Conservation (phyloP, 2,113 vertebrate genomes). For the Trinectes maculatus region DNA sequence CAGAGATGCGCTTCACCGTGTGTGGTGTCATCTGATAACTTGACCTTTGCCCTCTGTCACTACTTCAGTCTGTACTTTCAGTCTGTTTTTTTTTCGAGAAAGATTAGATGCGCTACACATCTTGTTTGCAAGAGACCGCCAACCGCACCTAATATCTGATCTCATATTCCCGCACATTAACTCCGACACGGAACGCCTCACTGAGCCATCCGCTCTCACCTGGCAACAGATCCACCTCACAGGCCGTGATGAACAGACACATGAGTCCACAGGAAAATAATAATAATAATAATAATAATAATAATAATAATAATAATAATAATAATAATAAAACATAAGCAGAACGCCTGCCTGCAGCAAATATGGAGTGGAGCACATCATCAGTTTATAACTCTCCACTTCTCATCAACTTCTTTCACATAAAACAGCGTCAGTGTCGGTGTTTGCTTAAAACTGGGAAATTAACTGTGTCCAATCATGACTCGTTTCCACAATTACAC, state of each 20-base stretch:
- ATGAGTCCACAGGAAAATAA: background rate
- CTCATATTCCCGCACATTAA: constrained; percentile 40
- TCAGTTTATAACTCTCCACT: background rate
- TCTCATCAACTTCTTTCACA: constrained; percentile 19
- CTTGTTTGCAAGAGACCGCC: constrained; percentile 31
- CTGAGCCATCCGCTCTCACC: constrained; percentile 18
- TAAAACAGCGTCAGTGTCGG: constrained; percentile 18
- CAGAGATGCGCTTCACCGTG: constrained; percentile 32
- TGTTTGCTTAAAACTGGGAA: constrained; percentile 2
- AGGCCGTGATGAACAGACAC: constrained; percentile 4
- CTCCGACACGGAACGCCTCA: constrained; percentile 39
- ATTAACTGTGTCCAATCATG: constrained; percentile 43
- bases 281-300: background rate
- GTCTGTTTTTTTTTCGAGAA: background rate
- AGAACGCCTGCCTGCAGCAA: constrained; percentile 23
- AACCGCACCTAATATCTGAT: constrained; percentile 35
- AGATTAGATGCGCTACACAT: constrained; percentile 38
- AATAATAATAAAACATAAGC: background rate
- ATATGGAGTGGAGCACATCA: constrained; percentile 38
- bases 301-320: background rate
- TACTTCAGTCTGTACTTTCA: too few species aligned
- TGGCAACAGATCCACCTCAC: constrained; percentile 28
- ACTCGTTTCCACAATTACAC: constrained; percentile 23
- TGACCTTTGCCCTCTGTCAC: constrained; percentile 35
- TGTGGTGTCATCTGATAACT: constrained; percentile 11